Percentiles rank a stretch among this genome's conserved stretches.
These are phyloP conservation scores for Eudyptes chrysolophus DNA, from an alignment of 2,113 vertebrate species.

Conservation along the genomic window DNA sequence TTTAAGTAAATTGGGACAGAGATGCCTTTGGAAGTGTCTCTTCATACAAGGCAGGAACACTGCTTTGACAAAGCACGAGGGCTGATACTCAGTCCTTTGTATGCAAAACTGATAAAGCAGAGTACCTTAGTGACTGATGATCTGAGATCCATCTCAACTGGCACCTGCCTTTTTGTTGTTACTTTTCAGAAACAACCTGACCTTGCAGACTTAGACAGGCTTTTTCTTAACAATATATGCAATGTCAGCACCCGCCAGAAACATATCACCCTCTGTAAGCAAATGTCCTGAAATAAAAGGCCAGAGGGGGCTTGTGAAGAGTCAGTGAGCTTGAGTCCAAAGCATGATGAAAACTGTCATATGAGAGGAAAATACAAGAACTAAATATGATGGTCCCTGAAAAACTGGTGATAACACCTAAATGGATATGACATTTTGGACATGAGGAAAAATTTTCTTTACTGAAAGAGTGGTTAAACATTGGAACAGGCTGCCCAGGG, in stretches of 20 bases:
- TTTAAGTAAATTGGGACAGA: background rate
- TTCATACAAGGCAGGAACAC: background rate
- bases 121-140: background rate
- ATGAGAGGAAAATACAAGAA: background rate
- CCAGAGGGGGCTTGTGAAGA: constrained; percentile 70
- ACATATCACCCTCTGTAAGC: constrained; percentile 73
- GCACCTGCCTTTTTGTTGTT: background rate
- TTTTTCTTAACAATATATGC: background rate
- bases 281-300: constrained; percentile 79
- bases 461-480: no score
- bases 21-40: background rate
- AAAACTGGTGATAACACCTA: background rate
- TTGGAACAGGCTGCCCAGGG: no score
- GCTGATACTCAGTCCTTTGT: background rate
- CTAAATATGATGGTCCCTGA: background rate
- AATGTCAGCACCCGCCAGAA: background rate
- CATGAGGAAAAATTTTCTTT: no score
- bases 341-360: constrained; percentile 71
- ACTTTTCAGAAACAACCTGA: background rate
- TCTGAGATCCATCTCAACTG: background rate
- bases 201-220: background rate
- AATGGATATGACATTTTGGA: background rate
- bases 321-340: constrained; percentile 64
- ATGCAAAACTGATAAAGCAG: background rate
- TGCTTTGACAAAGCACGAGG: background rate